Conservation (phyloP, 1,140 invertebrate species). For the Achatina immaculata region DNA sequence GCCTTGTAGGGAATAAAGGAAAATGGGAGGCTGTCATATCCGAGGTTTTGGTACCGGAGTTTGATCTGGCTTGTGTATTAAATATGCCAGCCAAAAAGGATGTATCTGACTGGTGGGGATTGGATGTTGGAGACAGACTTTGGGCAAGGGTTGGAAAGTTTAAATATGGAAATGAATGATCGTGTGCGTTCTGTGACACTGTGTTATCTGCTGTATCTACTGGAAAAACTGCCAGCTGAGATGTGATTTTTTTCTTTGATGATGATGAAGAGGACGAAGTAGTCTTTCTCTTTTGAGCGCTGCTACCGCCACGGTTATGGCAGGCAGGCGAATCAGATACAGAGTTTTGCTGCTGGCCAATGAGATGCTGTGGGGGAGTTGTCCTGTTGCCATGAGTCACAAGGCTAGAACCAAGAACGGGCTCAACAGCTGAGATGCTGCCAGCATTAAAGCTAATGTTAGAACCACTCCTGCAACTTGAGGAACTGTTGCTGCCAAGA, state of each 20-base stretch:
- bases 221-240: conserved; percentile 44
- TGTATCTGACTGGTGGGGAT: conserved; percentile 54
- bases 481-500: conserved; percentile 19
- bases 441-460: background rate
- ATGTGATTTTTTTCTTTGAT: conserved; percentile 52
- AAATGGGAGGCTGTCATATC: conserved; percentile 63
- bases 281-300: conserved; percentile 31
- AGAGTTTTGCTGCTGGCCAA: conserved; percentile 29
- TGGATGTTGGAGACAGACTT: conserved; percentile 63
- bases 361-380: conserved; percentile 39
- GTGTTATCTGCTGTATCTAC: conserved; percentile 59
- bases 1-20: conserved; percentile 63
- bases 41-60: conserved; percentile 60
- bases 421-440: conserved; percentile 12
- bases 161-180: conserved; percentile 60
- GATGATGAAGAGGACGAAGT: conserved; percentile 29
- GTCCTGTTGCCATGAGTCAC: conserved; percentile 38
- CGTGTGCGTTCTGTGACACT: conserved; percentile 64
- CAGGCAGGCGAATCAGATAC: conserved; percentile 26
- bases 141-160: conserved; percentile 62
- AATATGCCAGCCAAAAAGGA: conserved; percentile 66
- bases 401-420: conserved; percentile 47
- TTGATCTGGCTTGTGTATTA: conserved; percentile 52
- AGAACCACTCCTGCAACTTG: conserved; percentile 5
- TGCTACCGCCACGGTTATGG: conserved; percentile 40